phyloP scores from a whole-genome alignment of 2,113 vertebrate genomes.

The Empidonax traillii region DNA sequence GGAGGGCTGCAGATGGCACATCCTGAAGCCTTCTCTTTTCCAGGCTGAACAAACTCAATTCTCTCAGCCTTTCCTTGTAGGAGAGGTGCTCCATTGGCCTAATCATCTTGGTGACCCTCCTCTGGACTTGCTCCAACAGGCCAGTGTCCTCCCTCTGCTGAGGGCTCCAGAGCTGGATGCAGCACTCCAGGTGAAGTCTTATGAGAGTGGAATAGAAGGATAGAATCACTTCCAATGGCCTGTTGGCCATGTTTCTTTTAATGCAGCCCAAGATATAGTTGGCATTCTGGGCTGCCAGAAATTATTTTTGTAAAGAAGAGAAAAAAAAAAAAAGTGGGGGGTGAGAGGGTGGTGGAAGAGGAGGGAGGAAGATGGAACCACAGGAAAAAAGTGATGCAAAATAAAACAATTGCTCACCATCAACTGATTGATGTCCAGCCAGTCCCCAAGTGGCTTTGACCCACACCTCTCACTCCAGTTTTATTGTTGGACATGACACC shows the following conservation, averaged over 20 bases:
- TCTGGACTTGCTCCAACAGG: background rate
- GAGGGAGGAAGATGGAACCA: background rate
- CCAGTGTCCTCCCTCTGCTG: background rate
- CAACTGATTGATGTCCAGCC: fast-evolving
- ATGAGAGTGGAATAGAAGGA: background rate
- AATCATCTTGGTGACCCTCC: background rate
- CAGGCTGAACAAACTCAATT: background rate
- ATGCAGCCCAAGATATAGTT: background rate
- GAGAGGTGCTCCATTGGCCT: background rate
- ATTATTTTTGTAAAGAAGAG: background rate
- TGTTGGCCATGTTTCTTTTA: background rate
- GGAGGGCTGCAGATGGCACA: background rate
- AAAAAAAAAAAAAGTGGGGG: background rate
- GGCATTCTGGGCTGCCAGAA: background rate
- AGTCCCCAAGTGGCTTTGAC: background rate
- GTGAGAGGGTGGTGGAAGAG: background rate
- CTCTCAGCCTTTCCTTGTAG: background rate
- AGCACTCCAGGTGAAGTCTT: background rate
- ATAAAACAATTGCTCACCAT: background rate
- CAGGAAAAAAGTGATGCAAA: background rate
- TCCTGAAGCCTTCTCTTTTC: background rate
- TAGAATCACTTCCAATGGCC: background rate
- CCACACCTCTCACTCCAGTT: background rate
- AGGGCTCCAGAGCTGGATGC: background rate
- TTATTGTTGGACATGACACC: background rate